Base-by-base conservation (phyloP, 1,140 invertebrate species). In the Camponotus floridanus region DNA sequence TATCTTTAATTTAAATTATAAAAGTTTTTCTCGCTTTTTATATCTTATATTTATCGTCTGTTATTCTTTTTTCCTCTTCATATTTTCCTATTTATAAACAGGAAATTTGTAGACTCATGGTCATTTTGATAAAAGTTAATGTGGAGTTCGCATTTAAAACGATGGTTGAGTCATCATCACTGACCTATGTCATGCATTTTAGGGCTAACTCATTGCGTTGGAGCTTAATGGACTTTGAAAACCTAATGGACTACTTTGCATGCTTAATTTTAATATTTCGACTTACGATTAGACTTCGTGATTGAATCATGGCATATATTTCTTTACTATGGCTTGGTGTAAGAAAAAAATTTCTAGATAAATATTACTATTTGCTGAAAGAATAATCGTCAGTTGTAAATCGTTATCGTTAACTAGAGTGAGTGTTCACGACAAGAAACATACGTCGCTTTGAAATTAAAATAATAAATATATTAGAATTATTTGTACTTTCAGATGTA, bases 211-310 rank as follows among this genome's bases (percentile, higher is more conserved):
- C 36, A 15, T 80, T 71, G 78, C 78, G 78, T 59, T 71, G 65
- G 39, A 80, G 64, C 45, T 68, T 80, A 80, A 80, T 80, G 45
- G 45, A 68, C 76, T 70, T 80, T 39, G 64, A 55, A 70, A 80
- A 65, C 48, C 51, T 80, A 59, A 80, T 80, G 48, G 21, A 80
- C 78, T 80, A 71, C 15, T 71, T 71, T 42, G 65, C 65, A 71
- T 57, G 65, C 21, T 71, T 80, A 70, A 80, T 80, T 80, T 39
- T 70, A 18, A 80, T 36, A 70, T 80, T 80, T 80, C 31, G 39
- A 80, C 36, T 71, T 57, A 36, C 65, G 1, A 80, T 80, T 80
- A 71, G 76, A 70, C 45, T 33, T 78, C 33, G 76, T 48, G 76
- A 78, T 78, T 78, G 26, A 31, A 78, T 65, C 33, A 3, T 7